Evolutionary conservation across 2,113 vertebrate species (phyloP), one percentile per base, ranked within the genome.

Genomic region (Microcebus jonahi): DNA sequence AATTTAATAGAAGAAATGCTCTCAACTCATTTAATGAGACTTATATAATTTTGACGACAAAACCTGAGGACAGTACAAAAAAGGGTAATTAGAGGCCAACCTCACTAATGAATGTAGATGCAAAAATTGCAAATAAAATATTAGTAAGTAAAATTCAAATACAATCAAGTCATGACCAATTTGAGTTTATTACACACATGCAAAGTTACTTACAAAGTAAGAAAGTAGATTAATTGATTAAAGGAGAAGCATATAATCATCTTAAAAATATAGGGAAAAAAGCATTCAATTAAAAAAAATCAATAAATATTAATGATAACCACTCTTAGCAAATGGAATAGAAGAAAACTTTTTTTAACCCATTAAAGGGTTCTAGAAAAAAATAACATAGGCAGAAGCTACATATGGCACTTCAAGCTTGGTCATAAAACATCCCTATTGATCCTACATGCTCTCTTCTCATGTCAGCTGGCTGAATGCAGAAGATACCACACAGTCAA

Each of bases 71-170:
- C 23, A 29, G 8, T 50, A 75, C 5, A 65, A 23, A 63, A 57
- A 79, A 48, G 12, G 5, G 20, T 21, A 45, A 77, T 15, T 67
- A 34, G 8, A 68, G 27, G 14, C 4, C 39, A 59, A 42, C 48
- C 13, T 83, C 17, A 82, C 25, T 90, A 45, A 92, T 36, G 5
- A 79, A 31, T 57, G 67, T 59, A 45, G 31, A 67, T 75, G 14
- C 14, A 89, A 90, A 94, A 67, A 23, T 59, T 88, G 31, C 79
- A 85, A 73, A 79, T 88, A 89, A 83, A 77, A 77, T 79, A 85
- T 50, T 71, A 83, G 18, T 31, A 42, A 86, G 90, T 50, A 70
- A 36, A 77, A 79, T 53, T 21, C 42, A 65, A 81, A 91, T 73
- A 84, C 93, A 63, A 53, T 85, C 36, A 90, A 73, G 14, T 53